Conservation (phyloP, 2,797 vertebrate species). For the Sebastes matsubarae region DNA sequence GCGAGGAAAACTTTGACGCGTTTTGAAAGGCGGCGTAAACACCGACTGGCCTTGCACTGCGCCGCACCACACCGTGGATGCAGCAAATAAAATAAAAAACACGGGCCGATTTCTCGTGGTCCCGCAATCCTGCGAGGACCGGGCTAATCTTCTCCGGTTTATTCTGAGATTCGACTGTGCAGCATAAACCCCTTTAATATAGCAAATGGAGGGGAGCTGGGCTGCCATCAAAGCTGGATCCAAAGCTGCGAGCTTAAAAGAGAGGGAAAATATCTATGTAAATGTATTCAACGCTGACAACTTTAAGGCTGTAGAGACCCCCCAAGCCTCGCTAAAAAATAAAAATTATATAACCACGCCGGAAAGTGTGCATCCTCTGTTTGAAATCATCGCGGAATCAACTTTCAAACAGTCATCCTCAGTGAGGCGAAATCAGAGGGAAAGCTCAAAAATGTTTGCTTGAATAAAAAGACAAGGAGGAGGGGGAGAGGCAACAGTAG, state of each 20-base stretch:
- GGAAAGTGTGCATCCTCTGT: conserved; percentile 29
- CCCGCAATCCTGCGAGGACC: conserved; percentile 45
- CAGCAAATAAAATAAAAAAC: conserved; percentile 58
- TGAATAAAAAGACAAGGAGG: conserved; percentile 15
- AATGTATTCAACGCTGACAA: conserved; percentile 75
- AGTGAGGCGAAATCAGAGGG: conserved; percentile 26
- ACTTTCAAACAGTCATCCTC: conserved; percentile 24
- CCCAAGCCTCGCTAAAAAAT: conserved; percentile 13
- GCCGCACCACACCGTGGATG: conserved; percentile 18
- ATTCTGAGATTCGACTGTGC: conserved; percentile 56
- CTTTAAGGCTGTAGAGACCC: conserved; percentile 62
- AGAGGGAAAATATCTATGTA: conserved; percentile 65
- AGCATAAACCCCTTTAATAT: conserved; percentile 74
- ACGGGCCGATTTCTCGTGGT: conserved; percentile 27
- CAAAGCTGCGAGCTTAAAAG: conserved; percentile 76
- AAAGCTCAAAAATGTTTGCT: conserved; percentile 28
- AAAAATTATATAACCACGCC: conserved; percentile 37
- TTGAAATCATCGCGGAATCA: conserved; percentile 44
- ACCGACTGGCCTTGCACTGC: conserved; percentile 5
- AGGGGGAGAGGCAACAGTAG: not conserved
- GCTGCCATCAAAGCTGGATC: conserved; percentile 75
- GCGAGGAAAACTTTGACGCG: conserved; percentile 10
- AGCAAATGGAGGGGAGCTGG: conserved; percentile 74
- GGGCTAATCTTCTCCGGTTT: conserved; percentile 61
- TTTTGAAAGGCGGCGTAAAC: conserved; percentile 32